Evolutionary conservation across 1,140 invertebrate species (phyloP).

Genomic region (Bombus confusus): DNA sequence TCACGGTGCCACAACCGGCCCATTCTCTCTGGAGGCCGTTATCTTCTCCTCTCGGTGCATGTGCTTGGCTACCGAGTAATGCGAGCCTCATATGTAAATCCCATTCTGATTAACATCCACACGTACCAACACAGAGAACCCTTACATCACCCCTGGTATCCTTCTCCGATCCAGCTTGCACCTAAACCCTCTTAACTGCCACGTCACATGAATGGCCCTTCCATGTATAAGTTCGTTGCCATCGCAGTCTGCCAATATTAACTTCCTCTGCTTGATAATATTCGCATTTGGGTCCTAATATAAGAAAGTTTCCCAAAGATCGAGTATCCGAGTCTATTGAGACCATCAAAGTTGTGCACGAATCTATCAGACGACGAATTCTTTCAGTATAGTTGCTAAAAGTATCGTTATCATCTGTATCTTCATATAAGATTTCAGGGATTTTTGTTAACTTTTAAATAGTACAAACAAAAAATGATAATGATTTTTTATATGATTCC

Average conservation of each 20-base stretch:
- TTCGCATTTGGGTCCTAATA: background rate
- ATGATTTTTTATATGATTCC: too few species aligned
- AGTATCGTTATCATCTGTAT: background rate
- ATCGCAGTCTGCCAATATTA: conserved; percentile 39
- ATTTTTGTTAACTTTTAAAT: background rate
- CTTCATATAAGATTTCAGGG: background rate
- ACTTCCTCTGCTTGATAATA: conserved; percentile 5
- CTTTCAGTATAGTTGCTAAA: background rate
- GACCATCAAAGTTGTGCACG: background rate
- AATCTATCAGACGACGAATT: background rate
- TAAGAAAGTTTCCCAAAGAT: background rate
- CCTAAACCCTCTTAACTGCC: conserved; percentile 65
- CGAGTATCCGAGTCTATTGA: background rate
- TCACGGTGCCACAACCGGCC: conserved; percentile 21
- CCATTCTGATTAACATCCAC: conserved; percentile 76
- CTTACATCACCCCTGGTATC: conserved; percentile 56
- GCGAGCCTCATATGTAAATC: conserved; percentile 73
- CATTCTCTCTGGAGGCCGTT: conserved; percentile 65
- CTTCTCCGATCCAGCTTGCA: conserved; percentile 31
- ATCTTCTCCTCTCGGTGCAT: conserved; percentile 73
- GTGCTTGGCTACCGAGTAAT: conserved; percentile 69
- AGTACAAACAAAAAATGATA: background rate
- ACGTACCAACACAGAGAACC: conserved; percentile 61
- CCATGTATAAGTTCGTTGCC: conserved; percentile 24
- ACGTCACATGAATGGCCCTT: conserved; percentile 21